phyloP scores from a whole-genome alignment of 2,888 invertebrate species.

The Crematogaster levior region DNA sequence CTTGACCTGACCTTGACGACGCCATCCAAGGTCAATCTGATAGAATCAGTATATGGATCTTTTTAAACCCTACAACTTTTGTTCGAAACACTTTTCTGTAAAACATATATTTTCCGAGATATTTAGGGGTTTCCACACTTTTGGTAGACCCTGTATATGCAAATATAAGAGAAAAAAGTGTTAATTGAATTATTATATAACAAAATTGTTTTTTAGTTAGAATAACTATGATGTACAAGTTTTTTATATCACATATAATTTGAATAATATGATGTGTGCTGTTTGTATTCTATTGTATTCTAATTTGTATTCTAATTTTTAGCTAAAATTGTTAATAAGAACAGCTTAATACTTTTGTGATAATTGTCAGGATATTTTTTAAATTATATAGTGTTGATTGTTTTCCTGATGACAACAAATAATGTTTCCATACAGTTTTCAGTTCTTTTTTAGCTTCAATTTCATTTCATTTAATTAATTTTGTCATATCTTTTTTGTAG shows the following conservation, averaged over 20 bases:
- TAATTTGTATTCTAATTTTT: neutral
- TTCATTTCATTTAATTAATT: too few species aligned
- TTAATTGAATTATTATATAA: neutral
- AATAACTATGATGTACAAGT: neutral
- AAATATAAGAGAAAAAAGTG: too few species aligned
- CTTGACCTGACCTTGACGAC: too few species aligned
- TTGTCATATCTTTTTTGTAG: slow-evolving; percentile 2
- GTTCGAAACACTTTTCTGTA: neutral
- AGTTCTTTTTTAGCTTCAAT: too few species aligned
- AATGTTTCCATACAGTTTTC: slow-evolving; percentile 6
- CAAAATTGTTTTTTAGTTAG: slow-evolving; percentile 1
- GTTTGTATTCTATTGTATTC: too few species aligned
- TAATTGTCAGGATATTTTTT: neutral
- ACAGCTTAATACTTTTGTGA: neutral
- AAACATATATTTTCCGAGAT: too few species aligned
- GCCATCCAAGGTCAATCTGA: too few species aligned
- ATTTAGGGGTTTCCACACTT: too few species aligned
- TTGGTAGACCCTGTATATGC: too few species aligned
- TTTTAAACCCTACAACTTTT: too few species aligned
- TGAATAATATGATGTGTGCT: neutral
- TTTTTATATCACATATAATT: neutral
- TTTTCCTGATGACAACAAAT: neutral
- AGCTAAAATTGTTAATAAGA: neutral
- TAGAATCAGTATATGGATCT: too few species aligned
- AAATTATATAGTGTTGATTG: neutral